Evolutionary conservation across 2,888 invertebrate species (phyloP).

Genomic region (Zeuzera pyrina): DNA sequence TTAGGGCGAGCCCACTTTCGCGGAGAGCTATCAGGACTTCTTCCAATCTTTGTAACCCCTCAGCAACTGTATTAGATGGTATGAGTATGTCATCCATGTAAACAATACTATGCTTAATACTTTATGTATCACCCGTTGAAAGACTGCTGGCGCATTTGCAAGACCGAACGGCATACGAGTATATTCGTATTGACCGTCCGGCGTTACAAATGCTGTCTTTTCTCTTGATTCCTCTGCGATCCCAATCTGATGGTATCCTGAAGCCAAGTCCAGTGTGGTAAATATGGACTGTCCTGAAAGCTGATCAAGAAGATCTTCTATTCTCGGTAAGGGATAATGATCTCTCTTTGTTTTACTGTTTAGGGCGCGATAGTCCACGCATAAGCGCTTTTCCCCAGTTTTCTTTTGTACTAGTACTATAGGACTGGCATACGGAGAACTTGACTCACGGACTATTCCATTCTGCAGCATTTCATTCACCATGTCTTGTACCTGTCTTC

Average conservation of each 20-base stretch:
- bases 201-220: too few relatives aligned
- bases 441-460: conserved; percentile 13
- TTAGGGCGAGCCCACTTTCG: conserved; percentile 16
- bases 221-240: conserved; percentile 16
- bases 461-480: conserved; percentile 11
- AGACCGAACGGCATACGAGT: conserved; percentile 16
- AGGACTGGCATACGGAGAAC: conserved; percentile 14
- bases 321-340: conserved; percentile 20
- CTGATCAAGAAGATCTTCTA: conserved; percentile 26
- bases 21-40: conserved; percentile 13
- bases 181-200: too few relatives aligned
- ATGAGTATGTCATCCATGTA: conserved; percentile 24
- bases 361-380: conserved; percentile 15
- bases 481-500: conserved; percentile 9
- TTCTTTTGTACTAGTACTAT: conserved; percentile 12
- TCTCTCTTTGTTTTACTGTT: conserved; percentile 12
- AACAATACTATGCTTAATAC: conserved; percentile 4
- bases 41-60: conserved; percentile 14
- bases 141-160: conserved; percentile 13
- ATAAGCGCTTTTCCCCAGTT: conserved; percentile 12
- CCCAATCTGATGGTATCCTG: conserved; percentile 24
- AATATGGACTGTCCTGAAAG: conserved; percentile 20
- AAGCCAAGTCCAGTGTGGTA: conserved; percentile 18
- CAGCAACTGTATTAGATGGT: conserved; percentile 8
- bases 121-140: conserved; percentile 9